Conservation (phyloP, 2,113 vertebrate species). For the Channa argus region DNA sequence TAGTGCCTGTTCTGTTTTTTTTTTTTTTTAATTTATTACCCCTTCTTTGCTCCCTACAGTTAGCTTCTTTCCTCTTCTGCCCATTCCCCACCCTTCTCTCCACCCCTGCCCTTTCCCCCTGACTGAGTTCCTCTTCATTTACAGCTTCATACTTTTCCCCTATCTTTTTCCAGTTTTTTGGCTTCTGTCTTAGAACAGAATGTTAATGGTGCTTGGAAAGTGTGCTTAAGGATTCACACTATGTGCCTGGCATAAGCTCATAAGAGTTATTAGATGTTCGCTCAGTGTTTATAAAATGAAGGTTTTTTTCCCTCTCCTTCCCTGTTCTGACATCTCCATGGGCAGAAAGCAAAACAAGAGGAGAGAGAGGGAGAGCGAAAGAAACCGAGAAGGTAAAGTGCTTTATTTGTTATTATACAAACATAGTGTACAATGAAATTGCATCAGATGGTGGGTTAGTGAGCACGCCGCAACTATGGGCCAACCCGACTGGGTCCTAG, state of each 20-base stretch:
- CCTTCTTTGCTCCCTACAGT: slow-evolving; percentile 11
- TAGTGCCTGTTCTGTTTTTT: not conserved
- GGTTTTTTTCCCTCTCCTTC: slow-evolving; percentile 44
- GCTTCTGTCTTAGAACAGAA: slow-evolving; percentile 20
- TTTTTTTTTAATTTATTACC: slow-evolving; percentile 5
- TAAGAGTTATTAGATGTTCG: slow-evolving; percentile 68
- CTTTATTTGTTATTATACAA: too few species aligned
- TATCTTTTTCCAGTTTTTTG: slow-evolving; percentile 18
- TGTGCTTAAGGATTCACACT: slow-evolving; percentile 51
- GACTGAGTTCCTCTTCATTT: slow-evolving; percentile 31
- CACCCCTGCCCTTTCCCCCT: not conserved
- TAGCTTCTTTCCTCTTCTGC: slow-evolving; percentile 15
- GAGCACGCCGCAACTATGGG: too few species aligned
- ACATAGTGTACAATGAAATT: too few species aligned
- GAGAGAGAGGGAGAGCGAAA: not conserved
- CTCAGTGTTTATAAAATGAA: slow-evolving; percentile 54
- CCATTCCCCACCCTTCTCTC: not conserved
- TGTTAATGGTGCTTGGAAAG: slow-evolving; percentile 32
- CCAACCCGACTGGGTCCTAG: too few species aligned
- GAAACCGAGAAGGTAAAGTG: slow-evolving; percentile 15
- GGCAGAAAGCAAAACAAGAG: slow-evolving; percentile 38
- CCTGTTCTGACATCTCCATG: slow-evolving; percentile 38
- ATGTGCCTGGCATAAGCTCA: slow-evolving; percentile 51
- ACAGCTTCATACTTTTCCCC: slow-evolving; percentile 11
- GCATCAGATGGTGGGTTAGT: too few species aligned